These are phyloP conservation scores for Amblyopsis hoosieri DNA, from an alignment of 2,797 vertebrate species.

Conservation along the genomic window DNA sequence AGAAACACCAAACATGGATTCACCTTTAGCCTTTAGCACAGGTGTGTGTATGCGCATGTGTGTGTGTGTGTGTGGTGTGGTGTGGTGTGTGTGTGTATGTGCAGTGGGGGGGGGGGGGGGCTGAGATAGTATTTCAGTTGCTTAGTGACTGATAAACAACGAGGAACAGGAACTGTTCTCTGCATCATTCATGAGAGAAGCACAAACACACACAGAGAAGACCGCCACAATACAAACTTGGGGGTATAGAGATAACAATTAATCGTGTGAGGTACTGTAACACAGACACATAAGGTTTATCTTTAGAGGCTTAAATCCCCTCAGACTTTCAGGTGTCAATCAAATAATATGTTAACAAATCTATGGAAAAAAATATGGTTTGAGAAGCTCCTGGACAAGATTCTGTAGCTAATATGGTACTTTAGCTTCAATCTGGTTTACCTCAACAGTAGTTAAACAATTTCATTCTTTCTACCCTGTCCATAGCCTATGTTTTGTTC, in stretches of 20 bases:
- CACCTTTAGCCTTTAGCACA: constrained; percentile 28
- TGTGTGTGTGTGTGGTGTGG: constrained; percentile 25
- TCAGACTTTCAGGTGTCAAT: too few species aligned
- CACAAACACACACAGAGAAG: not conserved
- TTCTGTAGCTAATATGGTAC: too few species aligned
- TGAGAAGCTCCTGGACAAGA: too few species aligned
- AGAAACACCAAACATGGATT: constrained; percentile 77
- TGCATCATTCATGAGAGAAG: constrained; percentile 89
- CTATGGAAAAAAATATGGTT: too few species aligned
- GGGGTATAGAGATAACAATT: constrained; percentile 4
- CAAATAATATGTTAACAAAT: too few species aligned
- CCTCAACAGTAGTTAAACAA: too few species aligned
- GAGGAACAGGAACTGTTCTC: constrained; percentile 80
- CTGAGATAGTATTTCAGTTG: constrained; percentile 88
- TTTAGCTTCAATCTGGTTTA: too few species aligned
- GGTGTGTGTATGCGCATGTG: constrained; percentile 36
- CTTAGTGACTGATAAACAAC: constrained; percentile 82
- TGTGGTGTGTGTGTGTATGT: constrained; percentile 6
- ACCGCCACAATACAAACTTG: constrained; percentile 39
- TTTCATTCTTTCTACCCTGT: too few species aligned
- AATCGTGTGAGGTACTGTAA: constrained; percentile 3
- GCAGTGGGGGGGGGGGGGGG: constrained; percentile 69
- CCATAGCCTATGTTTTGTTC: too few species aligned
- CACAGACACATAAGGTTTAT: too few species aligned
- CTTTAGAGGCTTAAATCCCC: too few species aligned